Evolutionary conservation across 1,140 invertebrate genomes (phyloP), one percentile per base, ranked within the genome.

Genomic region (Leptonema lineaticorne): DNA sequence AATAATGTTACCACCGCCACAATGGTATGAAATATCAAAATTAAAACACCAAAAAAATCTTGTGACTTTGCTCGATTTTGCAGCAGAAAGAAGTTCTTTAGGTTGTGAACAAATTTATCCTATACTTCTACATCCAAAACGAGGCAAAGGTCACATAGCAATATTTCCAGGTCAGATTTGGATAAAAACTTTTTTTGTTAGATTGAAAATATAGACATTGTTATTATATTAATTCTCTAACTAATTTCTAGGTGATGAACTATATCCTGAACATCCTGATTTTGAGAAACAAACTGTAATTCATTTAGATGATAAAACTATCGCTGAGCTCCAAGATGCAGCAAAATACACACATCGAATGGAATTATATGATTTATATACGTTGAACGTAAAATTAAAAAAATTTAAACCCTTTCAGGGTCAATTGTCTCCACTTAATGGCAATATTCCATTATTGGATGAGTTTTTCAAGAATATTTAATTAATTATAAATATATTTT

Each of bases 11-110:
- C 80, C 80, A n/a, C 82, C 83, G 2, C 86, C 86, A 4, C 87
- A 88, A 74, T 75, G 78, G 64, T 86, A 86, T 71, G 85, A 87
- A 78, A 75, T 87, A 26, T 68, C 50, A 29, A 66, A 69, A 60
- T 65, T 73, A 24, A 63, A 27, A 5, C 58, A 67, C 30, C 68
- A 73, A 68, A 73, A 73, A 37, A 66, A 73, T 33, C 20, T 73
- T 2, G 65, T 68, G 29, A 65, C 56, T 18, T 45, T 73, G 8
- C 26, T 73, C 11, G 59, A 64, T 41, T 73, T 69, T 68, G 46
- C 68, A 18, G 56, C 68, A 16, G 30, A 29, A n/a, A 67, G 71
- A 64, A 73, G 68, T 41, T 46, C n/a, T 48, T 50, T 73, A 9
- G 71, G 71, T 4, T 73, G 71, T 62, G 71, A 73, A 64, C 71